Evolutionary conservation across 2,113 vertebrate genomes (phyloP).

Genomic region (Urocitellus parryii): DNA sequence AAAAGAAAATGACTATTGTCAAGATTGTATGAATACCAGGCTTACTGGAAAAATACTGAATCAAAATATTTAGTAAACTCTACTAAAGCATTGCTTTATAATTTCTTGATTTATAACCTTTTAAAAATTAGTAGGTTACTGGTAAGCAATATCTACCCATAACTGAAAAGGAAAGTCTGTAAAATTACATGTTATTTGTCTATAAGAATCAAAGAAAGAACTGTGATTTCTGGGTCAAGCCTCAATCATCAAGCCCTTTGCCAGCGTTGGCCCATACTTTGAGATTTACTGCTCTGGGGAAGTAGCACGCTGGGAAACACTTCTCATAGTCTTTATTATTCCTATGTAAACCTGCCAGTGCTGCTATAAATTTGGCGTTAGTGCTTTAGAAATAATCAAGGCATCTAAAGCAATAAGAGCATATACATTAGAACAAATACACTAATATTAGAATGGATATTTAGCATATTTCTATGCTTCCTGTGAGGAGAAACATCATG

Average conservation of each 20-base stretch:
- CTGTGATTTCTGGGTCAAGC: background rate
- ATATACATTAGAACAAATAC: background rate
- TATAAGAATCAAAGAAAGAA: conserved; percentile 49
- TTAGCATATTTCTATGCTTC: background rate
- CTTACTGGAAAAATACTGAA: background rate
- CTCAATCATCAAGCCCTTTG: background rate
- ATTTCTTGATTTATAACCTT: conserved; percentile 23
- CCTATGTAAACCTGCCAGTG: background rate
- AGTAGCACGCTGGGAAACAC: background rate
- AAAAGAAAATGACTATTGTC: background rate
- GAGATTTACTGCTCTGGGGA: conserved; percentile 4
- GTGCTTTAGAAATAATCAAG: conserved; percentile 36
- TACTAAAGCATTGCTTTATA: conserved; percentile 27
- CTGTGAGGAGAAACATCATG: conserved; percentile 16
- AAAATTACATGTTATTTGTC: conserved; percentile 10
- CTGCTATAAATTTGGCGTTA: conserved; percentile 21
- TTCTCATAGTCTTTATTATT: background rate
- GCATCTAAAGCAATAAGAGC: conserved; percentile 1
- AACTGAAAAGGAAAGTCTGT: conserved; percentile 8
- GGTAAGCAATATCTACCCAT: background rate
- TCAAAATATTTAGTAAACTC: background rate
- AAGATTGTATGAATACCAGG: background rate
- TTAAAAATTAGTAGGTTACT: conserved; percentile 34
- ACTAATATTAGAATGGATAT: background rate
- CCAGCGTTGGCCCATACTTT: background rate